Percentiles rank a stretch among this genome's conserved stretches.
phyloP scores from a whole-genome alignment of 2,888 invertebrate species.

The Plagodis dolabraria region DNA sequence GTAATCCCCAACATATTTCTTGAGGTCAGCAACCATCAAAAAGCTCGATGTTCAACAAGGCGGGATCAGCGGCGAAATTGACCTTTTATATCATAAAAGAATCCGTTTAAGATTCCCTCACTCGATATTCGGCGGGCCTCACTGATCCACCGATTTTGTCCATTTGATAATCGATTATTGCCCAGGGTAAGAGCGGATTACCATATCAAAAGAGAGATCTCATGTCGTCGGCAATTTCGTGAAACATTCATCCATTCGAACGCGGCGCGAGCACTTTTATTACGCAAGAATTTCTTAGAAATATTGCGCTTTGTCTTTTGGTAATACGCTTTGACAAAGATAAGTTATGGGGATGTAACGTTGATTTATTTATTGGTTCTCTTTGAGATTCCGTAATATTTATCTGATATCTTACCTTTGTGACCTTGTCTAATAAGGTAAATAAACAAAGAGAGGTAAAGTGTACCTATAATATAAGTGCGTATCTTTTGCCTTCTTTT shows the following conservation, averaged over 20 bases:
- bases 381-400: conserved; percentile 25
- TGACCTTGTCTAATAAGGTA: conserved; percentile 1
- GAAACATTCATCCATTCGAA: conserved; percentile 63
- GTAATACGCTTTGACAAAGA: conserved; percentile 40
- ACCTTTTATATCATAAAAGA: conserved; percentile 63
- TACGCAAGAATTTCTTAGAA: conserved; percentile 52
- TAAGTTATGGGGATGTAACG: conserved; percentile 30
- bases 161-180: conserved; percentile 81
- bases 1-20: conserved; percentile 36
- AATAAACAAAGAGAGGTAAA: too few species aligned
- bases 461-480: too few species aligned
- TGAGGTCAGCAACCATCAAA: conserved; percentile 38
- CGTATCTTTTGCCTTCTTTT: too few species aligned
- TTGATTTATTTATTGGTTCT: conserved; percentile 32
- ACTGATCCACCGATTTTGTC: conserved; percentile 69
- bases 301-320: conserved; percentile 47
- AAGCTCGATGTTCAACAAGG: conserved; percentile 44
- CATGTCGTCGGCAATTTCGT: conserved; percentile 73
- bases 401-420: conserved; percentile 19
- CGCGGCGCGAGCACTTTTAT: conserved; percentile 58
- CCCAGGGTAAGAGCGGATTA: conserved; percentile 69
- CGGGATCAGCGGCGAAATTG: conserved; percentile 50
- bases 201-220: conserved; percentile 81
- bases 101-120: conserved; percentile 64
- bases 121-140: conserved; percentile 56